These are phyloP conservation scores for Shargacucullia verbasci DNA, from an alignment of 2,888 invertebrate species.

Conservation along the genomic window DNA sequence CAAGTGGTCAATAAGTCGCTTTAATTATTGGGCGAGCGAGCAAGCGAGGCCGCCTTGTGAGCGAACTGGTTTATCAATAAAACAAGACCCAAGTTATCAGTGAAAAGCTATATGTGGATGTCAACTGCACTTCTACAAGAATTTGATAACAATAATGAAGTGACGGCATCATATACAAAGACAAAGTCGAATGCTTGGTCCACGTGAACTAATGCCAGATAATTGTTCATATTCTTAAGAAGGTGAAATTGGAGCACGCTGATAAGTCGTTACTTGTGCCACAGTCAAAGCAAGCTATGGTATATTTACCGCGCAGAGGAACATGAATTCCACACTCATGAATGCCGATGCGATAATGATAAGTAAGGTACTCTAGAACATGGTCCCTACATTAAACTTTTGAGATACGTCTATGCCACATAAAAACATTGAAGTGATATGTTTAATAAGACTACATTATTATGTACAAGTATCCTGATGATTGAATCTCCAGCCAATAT, in stretches of 20 bases:
- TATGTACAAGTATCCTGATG: not conserved
- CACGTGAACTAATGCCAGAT: not conserved
- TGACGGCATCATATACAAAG: not conserved
- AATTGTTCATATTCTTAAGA: not conserved
- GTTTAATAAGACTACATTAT: too few species aligned
- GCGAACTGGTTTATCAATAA: slow-evolving; percentile 84
- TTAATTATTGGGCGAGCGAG: slow-evolving; percentile 82
- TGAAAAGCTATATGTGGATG: slow-evolving; percentile 51
- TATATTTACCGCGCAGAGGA: slow-evolving; percentile 59
- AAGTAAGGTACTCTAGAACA: slow-evolving; percentile 47
- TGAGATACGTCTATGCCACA: slow-evolving; percentile 11
- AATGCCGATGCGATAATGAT: slow-evolving; percentile 50
- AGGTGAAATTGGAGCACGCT: slow-evolving; percentile 34
- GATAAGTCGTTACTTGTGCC: slow-evolving; percentile 59
- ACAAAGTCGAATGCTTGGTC: not conserved
- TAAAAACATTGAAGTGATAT: slow-evolving; percentile 2
- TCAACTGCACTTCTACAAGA: slow-evolving; percentile 14
- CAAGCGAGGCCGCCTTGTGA: slow-evolving; percentile 83
- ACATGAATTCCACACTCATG: slow-evolving; percentile 58
- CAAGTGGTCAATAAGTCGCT: slow-evolving; percentile 84
- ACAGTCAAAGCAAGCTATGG: slow-evolving; percentile 51
- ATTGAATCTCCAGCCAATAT: slow-evolving; percentile 10
- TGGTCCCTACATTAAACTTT: slow-evolving; percentile 24
- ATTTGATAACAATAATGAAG: slow-evolving; percentile 7
- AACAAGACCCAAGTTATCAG: slow-evolving; percentile 69